Evolutionary conservation across 2,888 invertebrate genomes (phyloP).

Genomic region (Drosophila mimica): DNA sequence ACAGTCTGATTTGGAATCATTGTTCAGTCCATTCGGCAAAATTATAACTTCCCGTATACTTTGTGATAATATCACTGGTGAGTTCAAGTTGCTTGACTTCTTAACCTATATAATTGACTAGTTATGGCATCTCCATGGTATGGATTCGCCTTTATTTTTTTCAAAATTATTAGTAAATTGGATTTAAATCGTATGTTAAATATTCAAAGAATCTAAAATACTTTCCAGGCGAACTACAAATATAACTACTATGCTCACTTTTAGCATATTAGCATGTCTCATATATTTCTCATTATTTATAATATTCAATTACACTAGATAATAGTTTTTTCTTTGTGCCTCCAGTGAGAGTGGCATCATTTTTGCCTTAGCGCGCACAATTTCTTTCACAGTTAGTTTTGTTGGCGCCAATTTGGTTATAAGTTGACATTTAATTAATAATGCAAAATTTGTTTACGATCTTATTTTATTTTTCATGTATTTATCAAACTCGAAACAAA

Average conservation of each 20-base stretch:
- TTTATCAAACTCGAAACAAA: slow-evolving; percentile 35
- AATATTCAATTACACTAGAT: neutral
- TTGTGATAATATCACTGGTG: slow-evolving; percentile 94
- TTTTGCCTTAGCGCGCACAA: slow-evolving; percentile 22
- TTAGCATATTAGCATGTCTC: neutral
- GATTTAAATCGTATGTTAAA: neutral
- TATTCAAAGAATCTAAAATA: neutral
- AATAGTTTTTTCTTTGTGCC: neutral
- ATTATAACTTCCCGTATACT: slow-evolving; percentile 94
- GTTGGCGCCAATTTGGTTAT: slow-evolving; percentile 24
- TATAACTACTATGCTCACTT: neutral
- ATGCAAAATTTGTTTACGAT: slow-evolving; percentile 30
- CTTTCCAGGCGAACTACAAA: neutral
- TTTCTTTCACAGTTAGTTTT: slow-evolving; percentile 28
- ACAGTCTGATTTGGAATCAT: slow-evolving; percentile 92
- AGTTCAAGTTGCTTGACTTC: slow-evolving; percentile 68
- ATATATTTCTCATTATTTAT: slow-evolving; percentile 3
- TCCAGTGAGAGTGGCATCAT: slow-evolving; percentile 1
- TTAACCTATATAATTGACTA: neutral
- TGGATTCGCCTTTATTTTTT: neutral
- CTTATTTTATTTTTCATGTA: slow-evolving; percentile 65
- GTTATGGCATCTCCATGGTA: slow-evolving; percentile 10
- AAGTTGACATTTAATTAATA: slow-evolving; percentile 36
- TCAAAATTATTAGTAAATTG: neutral
- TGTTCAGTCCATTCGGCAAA: slow-evolving; percentile 92